Base-by-base conservation (phyloP, 2,888 invertebrate genomes). In the Orthonychiurus folsomi region DNA sequence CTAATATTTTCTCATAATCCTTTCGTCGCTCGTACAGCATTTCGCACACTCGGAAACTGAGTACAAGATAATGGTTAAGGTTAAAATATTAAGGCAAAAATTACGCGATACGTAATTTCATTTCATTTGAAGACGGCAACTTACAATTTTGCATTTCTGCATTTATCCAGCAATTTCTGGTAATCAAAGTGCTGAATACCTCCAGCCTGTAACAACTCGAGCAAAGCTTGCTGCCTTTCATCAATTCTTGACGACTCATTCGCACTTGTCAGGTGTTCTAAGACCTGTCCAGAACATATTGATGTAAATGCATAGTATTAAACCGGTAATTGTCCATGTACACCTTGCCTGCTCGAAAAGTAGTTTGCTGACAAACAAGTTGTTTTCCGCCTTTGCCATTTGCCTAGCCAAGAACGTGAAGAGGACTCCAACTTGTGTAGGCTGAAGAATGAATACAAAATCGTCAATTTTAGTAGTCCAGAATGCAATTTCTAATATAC, bases 151-250 rank as follows among this genome's bases (percentile, higher is more conserved):
- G 87, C 85, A 50, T 81, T 79, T 66, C 83, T 79, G 0, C 87
- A 86, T 73, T 84, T 78, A 50, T 78, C 74, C 21, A 88, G 75
- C 62, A 87, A 79, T 67, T 82, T 79, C 37, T 82, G 81, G 63
- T 80, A 79, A 63, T 83, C 80, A 64, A 85, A 81, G 74, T 83
- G 80, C 26, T 78, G 76, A 25, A 87, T 77, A 56, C 84, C 81
- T 69, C 84, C 81, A 63, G 83, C 80, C n/a, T 81, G 79, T 15
- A 88, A 77, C 28, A 89, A 77, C 74, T 88, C 87, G 57, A 87
- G 77, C 77, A 87, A 80, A 1, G 87, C 85, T 74, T 86, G 86
- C 75, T 89, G 87, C 48, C 87, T 78, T 75, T 88, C 88, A 64
- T 83, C 83, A 68, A 66, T 63, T 25, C 73, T 65, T 2, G 65